Conservation (phyloP, 37 sponge, comb jelly and placozoan genomes). For the Tethya wilhelma region DNA sequence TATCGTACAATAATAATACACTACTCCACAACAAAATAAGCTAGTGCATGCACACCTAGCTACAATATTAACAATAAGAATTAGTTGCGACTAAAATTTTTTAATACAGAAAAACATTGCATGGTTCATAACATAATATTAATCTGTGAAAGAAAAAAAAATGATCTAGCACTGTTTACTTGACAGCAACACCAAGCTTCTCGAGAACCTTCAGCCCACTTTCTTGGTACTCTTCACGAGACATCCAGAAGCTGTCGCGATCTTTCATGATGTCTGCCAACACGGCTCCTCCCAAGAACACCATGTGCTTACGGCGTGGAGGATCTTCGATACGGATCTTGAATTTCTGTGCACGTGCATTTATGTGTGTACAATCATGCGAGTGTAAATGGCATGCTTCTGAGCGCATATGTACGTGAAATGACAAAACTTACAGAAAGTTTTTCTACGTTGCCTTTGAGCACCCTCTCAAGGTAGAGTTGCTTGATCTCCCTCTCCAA, state of each 20-base stretch:
- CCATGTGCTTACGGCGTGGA: conserved; percentile 99
- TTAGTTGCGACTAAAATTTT: too few relatives aligned
- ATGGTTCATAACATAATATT: too few relatives aligned
- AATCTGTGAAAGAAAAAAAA: too few relatives aligned
- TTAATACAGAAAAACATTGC: too few relatives aligned
- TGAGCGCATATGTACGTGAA: too few relatives aligned
- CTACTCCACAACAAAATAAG: too few relatives aligned
- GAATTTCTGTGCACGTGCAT: conserved; percentile 99
- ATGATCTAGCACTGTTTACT: too few relatives aligned
- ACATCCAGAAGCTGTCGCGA: conserved; percentile 97
- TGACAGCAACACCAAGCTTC: conserved; percentile 92
- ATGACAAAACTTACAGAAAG: conserved; percentile 84
- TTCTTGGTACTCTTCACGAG: conserved; percentile 96
- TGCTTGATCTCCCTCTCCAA: conserved; percentile 99
- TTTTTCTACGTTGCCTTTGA: conserved; percentile 91
- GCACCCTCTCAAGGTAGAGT: conserved; percentile 95
- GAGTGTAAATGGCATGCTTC: too few relatives aligned
- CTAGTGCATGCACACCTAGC: too few relatives aligned
- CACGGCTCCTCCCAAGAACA: conserved; percentile 98
- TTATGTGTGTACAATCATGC: too few relatives aligned
- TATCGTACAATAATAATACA: too few relatives aligned
- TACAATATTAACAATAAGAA: too few relatives aligned
- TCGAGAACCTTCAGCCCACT: conserved; percentile 97
- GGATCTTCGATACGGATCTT: conserved; percentile 99
- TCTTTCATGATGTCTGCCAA: conserved; percentile 99